Percentiles rank a stretch among this genome's conserved stretches.
Evolutionary conservation across 2,113 vertebrate genomes (phyloP).

Genomic region (Balaeniceps rex): DNA sequence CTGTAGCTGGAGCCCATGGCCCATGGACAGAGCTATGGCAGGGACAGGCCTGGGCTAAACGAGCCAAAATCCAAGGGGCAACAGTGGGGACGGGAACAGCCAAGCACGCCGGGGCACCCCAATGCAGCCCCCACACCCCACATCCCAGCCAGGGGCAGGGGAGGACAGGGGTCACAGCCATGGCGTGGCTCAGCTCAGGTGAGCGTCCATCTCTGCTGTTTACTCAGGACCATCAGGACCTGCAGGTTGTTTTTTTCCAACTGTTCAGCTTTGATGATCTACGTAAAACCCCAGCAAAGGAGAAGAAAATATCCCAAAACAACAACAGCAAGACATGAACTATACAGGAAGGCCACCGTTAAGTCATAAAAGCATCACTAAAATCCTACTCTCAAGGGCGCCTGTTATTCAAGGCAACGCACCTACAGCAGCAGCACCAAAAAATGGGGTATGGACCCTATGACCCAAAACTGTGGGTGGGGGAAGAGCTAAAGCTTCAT

Average conservation of each 20-base stretch:
- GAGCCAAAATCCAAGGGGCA: not conserved
- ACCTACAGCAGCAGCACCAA: not conserved
- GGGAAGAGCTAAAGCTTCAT: not conserved
- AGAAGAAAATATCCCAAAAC: not conserved
- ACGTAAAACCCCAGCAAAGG: not conserved
- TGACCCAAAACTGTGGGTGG: not conserved
- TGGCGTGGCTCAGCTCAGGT: rapidly evolving
- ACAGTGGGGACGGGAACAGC: rapidly evolving
- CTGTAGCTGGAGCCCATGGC: rapidly evolving
- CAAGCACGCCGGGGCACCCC: not conserved
- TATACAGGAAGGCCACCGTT: rapidly evolving
- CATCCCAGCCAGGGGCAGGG: not conserved
- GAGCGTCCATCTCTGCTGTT: not conserved
- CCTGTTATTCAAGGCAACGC: not conserved
- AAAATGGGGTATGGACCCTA: rapidly evolving
- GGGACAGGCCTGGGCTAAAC: rapidly evolving
- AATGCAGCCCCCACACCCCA: rapidly evolving
- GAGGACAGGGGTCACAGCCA: rapidly evolving
- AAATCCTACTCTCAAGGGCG: not conserved
- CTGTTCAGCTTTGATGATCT: not conserved
- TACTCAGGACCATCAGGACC: not conserved
- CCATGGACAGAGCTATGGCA: not conserved
- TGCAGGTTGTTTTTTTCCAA: rapidly evolving
- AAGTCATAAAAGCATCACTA: not conserved
- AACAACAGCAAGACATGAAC: not conserved